Evolutionary conservation across 37 sponge, comb jelly and placozoan species (phyloP).

Genomic region (Spongia lamella): DNA sequence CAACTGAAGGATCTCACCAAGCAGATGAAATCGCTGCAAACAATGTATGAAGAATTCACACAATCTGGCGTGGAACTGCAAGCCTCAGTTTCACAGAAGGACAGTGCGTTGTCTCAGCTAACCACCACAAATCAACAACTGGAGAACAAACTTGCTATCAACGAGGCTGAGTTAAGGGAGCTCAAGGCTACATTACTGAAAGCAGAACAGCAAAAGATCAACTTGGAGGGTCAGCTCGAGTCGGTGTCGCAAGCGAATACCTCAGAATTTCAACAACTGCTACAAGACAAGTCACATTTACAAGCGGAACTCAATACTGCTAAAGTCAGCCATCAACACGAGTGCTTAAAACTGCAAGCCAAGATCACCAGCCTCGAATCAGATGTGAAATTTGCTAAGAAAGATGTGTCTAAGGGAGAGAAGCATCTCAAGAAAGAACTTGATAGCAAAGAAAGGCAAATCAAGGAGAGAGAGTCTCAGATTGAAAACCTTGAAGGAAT

Average conservation of each 20-base stretch:
- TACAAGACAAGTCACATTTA: conserved; percentile 46
- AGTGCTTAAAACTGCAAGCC: conserved; percentile 42
- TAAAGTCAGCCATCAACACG: conserved; percentile 50
- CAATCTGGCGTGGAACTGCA: conserved; percentile 21
- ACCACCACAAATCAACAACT: too few relatives aligned
- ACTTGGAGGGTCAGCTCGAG: conserved; percentile 65
- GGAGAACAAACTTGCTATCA: not conserved
- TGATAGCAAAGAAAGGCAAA: conserved; percentile 4
- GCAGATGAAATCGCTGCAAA: conserved; percentile 23
- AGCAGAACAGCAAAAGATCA: conserved; percentile 24
- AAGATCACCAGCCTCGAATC: conserved; percentile 37
- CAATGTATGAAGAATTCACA: conserved; percentile 14
- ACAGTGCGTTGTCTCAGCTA: not conserved
- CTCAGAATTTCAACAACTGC: conserved; percentile 39
- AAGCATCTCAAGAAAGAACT: conserved; percentile 8
- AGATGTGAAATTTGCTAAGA: conserved; percentile 47
- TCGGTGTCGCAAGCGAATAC: conserved; percentile 1
- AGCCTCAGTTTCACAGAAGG: conserved; percentile 47
- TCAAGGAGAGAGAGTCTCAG: conserved; percentile 5
- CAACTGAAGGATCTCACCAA: conserved; percentile 29
- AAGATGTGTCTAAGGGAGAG: conserved; percentile 24
- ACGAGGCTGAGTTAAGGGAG: not conserved
- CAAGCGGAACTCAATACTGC: conserved; percentile 49
- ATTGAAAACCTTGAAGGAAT: conserved; percentile 4
- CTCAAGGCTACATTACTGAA: conserved; percentile 14